Conservation (phyloP, 1,140 invertebrate species). For the Nasonia vitripennis region DNA sequence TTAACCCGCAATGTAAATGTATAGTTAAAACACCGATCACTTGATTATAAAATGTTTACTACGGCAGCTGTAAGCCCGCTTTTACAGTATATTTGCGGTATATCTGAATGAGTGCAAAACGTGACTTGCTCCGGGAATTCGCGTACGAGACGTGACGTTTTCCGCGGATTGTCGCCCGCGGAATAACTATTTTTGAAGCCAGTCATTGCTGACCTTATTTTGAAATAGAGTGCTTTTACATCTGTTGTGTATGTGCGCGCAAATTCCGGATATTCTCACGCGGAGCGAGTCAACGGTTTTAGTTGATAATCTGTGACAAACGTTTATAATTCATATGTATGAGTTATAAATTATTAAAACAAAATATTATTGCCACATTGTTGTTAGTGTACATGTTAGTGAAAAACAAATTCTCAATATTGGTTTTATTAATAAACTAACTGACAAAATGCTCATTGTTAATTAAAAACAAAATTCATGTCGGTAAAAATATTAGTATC, state of each 20-base stretch:
- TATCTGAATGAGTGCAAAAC: conserved; percentile 35
- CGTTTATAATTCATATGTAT: not conserved
- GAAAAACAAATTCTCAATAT: not conserved
- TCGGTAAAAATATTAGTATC: not conserved
- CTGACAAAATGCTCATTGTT: not conserved
- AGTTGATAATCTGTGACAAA: conserved; percentile 16
- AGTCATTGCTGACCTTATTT: conserved; percentile 1
- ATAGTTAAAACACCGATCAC: conserved; percentile 34
- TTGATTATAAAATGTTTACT: not conserved
- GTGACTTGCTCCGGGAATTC: conserved; percentile 39
- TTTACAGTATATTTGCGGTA: not conserved
- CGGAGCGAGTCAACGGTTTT: conserved; percentile 5
- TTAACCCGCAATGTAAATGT: not conserved
- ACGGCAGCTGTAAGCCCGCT: conserved; percentile 50
- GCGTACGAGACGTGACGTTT: conserved; percentile 25
- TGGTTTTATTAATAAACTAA: too few species aligned
- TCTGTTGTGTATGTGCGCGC: not conserved
- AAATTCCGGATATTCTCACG: conserved; percentile 21
- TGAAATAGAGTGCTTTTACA: not conserved
- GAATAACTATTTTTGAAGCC: not conserved
- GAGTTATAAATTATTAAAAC: not conserved
- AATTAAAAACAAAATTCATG: conserved; percentile 2
- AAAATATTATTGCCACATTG: not conserved
- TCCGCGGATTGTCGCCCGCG: not conserved
- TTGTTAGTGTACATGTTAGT: conserved; percentile 44